Evolutionary conservation across 2,888 invertebrate genomes (phyloP), one percentile per base, ranked within the genome.

Genomic region (Melanostoma mellinum): DNA sequence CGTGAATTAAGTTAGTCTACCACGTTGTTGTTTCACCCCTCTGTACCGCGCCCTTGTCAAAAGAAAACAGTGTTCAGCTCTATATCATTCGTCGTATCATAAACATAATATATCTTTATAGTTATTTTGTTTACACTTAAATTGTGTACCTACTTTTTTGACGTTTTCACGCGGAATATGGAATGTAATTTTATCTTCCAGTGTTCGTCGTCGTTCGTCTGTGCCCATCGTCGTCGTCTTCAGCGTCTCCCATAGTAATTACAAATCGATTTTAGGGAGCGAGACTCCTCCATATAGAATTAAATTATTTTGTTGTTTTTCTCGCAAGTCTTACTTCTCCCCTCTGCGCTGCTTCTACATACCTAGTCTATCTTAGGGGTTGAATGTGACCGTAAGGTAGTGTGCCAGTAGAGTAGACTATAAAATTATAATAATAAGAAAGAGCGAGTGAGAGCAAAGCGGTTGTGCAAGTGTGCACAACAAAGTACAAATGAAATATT

Each of bases 251-350:
- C 78, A 63, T 85, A 77, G 63, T 85, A 79, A 77, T 86, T 84
- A 85, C 86, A 84, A 86, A 87, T 86, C 84, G 84, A 84, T 84
- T 84, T 84, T 84, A 79, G 84, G 84, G 84, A 84, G 79, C 84
- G 84, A 84, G 84, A 69, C 78, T 84, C 79, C 79, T 50, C 61
- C 74, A 79, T 75, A 79, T 67, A 48, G 79, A 79, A 84, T 84
- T 84, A 84, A 79, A 84, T 84, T 84, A 84, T 79, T 79, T 84
- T 79, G 79, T 84, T 84, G 84, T 84, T 84, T 84, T 84, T 71
- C 84, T 72, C 71, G 55, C 48, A 79, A 69, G 74, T 67, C 67
- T 58, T 55, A 71, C 65, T 68, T 30, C 32, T 65, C 69, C 73
- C 74, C 52, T 56, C 61, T 30, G 32, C 52, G 42, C 58, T 44